A percentile compares a stretch with the other conserved stretches of the same genome.
These are phyloP conservation scores for Petrocephalus schoutedeni DNA, from an alignment of 2,797 vertebrate genomes.

Conservation along the genomic window DNA sequence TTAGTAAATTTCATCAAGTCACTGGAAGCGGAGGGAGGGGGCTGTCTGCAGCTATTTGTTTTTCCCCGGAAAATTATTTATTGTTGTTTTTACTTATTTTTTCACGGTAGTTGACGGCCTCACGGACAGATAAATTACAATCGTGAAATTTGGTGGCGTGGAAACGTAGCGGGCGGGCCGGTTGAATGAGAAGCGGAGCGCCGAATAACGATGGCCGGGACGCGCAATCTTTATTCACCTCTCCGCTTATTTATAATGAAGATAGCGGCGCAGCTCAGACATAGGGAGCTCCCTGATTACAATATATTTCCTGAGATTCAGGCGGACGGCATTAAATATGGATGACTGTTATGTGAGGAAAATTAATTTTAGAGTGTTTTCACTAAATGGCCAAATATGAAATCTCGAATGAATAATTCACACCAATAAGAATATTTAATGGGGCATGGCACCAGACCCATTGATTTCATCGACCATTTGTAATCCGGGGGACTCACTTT, in stretches of 20 bases:
- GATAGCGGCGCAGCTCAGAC: background rate
- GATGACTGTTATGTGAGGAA: slow-evolving; percentile 62
- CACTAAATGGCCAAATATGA: slow-evolving; percentile 61
- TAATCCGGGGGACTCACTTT: background rate
- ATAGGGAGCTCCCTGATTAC: background rate
- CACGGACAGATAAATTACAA: background rate
- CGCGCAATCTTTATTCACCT: background rate
- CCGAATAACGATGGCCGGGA: background rate
- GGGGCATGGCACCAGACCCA: background rate
- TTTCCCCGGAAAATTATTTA: background rate
- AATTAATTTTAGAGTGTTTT: slow-evolving; percentile 52
- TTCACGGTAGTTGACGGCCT: background rate
- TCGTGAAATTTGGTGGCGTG: background rate
- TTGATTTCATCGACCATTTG: slow-evolving; percentile 14
- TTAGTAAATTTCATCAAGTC: slow-evolving; percentile 3
- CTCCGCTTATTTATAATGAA: slow-evolving; percentile 5
- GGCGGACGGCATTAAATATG: slow-evolving; percentile 54
- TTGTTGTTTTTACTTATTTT: background rate
- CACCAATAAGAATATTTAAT: slow-evolving; percentile 46
- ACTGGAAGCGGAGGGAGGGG: background rate
- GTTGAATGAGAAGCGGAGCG: background rate
- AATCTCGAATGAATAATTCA: slow-evolving; percentile 62
- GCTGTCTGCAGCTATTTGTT: background rate
- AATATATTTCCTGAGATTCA: slow-evolving; percentile 5
- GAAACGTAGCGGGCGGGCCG: background rate